These are phyloP conservation scores for Myocastor coypus DNA, from an alignment of 2,113 vertebrate species.

Conservation along the genomic window DNA sequence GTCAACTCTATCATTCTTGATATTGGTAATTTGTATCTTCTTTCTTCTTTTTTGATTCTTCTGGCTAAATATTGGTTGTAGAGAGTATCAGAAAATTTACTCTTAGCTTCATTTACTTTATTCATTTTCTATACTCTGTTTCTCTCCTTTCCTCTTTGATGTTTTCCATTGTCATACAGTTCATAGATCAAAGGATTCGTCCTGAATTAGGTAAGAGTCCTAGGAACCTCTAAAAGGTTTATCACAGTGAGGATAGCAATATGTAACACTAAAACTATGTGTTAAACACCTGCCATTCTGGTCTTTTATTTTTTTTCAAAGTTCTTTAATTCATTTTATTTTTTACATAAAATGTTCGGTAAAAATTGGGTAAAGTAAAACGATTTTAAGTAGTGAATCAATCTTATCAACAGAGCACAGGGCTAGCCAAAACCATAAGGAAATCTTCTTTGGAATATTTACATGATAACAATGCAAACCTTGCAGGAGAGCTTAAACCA, in stretches of 20 bases:
- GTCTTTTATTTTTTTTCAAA: no score
- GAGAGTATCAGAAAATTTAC: background rate
- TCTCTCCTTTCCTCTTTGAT: background rate
- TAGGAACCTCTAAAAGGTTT: no score
- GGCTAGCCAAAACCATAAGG: conserved; percentile 81
- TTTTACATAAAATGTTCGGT: conserved; percentile 96
- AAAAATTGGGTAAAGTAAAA: conserved; percentile 92
- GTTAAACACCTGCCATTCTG: no score
- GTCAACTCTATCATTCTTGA: background rate
- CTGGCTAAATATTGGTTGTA: background rate
- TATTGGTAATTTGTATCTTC: background rate
- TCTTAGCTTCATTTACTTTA: background rate
- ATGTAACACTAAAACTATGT: no score
- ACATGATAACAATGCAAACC: conserved; percentile 87
- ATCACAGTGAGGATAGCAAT: no score
- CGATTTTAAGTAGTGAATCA: conserved; percentile 90
- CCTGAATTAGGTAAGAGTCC: no score
- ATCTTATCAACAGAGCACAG: conserved; percentile 88
- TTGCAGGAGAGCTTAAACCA: conserved; percentile 79
- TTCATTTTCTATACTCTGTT: background rate
- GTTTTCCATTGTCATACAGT: background rate
- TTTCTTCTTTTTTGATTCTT: background rate
- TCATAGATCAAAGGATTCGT: background rate
- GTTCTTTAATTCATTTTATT: conserved; percentile 78
- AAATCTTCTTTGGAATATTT: conserved; percentile 85